phyloP scores from a whole-genome alignment of 1,140 invertebrate genomes.

The Prorops nasuta region DNA sequence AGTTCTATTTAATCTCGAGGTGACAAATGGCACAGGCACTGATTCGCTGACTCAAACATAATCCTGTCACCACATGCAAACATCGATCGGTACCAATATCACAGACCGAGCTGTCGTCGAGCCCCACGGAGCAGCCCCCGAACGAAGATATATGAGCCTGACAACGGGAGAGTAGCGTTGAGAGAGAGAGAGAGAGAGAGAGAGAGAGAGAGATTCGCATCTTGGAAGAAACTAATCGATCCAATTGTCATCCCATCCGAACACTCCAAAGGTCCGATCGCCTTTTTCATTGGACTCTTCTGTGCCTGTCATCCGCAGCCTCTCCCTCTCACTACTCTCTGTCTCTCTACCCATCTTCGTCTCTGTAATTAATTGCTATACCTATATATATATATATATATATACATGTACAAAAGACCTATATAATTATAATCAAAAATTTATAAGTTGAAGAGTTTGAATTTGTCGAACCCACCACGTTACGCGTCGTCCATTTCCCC shows the following conservation, averaged over 20 bases:
- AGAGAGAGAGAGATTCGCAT: slow-evolving; percentile 1
- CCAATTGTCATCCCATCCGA: slow-evolving; percentile 2
- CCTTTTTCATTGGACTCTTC: neutral
- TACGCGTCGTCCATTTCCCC: no score
- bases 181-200: neutral
- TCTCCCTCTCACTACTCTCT: slow-evolving; percentile 7
- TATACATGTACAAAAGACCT: no score
- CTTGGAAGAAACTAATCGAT: slow-evolving; percentile 13
- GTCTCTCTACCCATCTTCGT: slow-evolving; percentile 8
- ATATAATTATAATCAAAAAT: no score
- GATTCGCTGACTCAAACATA: slow-evolving; percentile 50
- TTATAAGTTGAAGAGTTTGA: no score
- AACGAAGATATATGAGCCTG: neutral
- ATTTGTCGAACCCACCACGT: no score
- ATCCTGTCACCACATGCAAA: slow-evolving; percentile 48
- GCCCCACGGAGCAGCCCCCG: neutral
- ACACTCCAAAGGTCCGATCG: slow-evolving; percentile 2
- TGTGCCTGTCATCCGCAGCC: neutral
- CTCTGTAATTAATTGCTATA: no score
- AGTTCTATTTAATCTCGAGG: slow-evolving; percentile 46
- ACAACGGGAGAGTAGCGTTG: no score
- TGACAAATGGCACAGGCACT: slow-evolving; percentile 46
- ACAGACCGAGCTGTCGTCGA: slow-evolving; percentile 4
- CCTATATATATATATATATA: no score
- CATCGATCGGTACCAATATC: slow-evolving; percentile 43